Conservation (phyloP, 1,140 invertebrate genomes). For the Papilio helenus region DNA sequence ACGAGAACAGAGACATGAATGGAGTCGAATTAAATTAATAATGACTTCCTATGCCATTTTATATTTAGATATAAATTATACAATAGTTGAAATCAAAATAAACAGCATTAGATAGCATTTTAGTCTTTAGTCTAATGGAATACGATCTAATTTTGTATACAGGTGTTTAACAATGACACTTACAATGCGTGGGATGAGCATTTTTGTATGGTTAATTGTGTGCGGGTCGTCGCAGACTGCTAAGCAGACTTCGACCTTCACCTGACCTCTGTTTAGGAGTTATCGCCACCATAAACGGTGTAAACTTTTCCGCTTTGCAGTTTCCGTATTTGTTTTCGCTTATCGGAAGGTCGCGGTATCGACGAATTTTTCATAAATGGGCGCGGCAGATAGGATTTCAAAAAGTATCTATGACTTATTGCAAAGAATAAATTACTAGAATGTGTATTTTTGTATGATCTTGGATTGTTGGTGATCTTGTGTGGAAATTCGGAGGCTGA, state of each 20-base stretch:
- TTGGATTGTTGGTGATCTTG: too few species aligned
- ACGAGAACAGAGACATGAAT: too few species aligned
- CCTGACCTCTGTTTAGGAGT: slow-evolving; percentile 54
- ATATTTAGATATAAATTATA: slow-evolving; percentile 30
- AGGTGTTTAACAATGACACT: slow-evolving; percentile 19
- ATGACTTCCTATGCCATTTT: slow-evolving; percentile 25
- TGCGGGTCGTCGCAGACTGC: slow-evolving; percentile 56
- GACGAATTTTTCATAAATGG: not conserved
- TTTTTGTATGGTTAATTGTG: slow-evolving; percentile 40
- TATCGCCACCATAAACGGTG: slow-evolving; percentile 50
- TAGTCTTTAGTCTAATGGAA: not conserved
- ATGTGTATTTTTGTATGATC: too few species aligned
- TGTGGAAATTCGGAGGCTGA: too few species aligned
- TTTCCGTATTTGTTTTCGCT: slow-evolving; percentile 48
- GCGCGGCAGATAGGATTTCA: not conserved
- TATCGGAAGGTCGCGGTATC: slow-evolving; percentile 32
- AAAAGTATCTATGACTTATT: not conserved
- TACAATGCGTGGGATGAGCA: slow-evolving; percentile 23
- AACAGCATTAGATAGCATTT: not conserved
- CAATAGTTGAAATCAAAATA: slow-evolving; percentile 27
- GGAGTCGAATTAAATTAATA: too few species aligned
- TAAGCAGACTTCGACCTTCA: slow-evolving; percentile 52
- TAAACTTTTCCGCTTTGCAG: slow-evolving; percentile 47
- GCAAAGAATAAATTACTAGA: not conserved
- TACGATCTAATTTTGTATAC: not conserved